Evolutionary conservation across 2,888 invertebrate species (phyloP).

Genomic region (Caenorhabditis zanzibari): DNA sequence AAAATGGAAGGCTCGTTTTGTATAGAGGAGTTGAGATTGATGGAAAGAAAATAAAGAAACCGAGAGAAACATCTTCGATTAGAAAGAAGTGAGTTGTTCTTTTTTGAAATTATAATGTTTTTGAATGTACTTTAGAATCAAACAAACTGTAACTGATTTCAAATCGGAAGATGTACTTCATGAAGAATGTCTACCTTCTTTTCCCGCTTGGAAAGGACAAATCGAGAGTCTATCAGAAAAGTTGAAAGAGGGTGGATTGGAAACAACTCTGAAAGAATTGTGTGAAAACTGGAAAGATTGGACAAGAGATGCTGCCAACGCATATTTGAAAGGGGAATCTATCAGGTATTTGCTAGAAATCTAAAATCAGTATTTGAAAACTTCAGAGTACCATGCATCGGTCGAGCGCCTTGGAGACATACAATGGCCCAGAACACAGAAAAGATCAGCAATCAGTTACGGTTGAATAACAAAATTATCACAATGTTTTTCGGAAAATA

Average conservation of each 20-base stretch:
- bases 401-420: constrained; percentile 38
- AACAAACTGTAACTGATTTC: not conserved
- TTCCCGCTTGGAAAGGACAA: constrained; percentile 64
- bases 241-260: constrained; percentile 30
- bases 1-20: constrained; percentile 47
- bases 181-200: constrained; percentile 61
- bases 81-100: constrained; percentile 11
- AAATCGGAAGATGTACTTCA: constrained; percentile 31
- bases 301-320: constrained; percentile 44
- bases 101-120: not conserved
- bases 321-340: constrained; percentile 48
- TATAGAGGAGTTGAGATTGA: constrained; percentile 51
- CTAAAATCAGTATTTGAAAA: not conserved
- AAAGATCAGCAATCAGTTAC: constrained; percentile 59
- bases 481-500: constrained; percentile 61
- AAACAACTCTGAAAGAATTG: constrained; percentile 42
- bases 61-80: constrained; percentile 26
- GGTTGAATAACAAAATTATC: constrained; percentile 59
- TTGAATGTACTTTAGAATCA: constrained; percentile 1
- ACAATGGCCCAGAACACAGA: constrained; percentile 36
- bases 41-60: constrained; percentile 51
- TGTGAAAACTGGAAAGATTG: constrained; percentile 57
- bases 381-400: constrained; percentile 16
- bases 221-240: constrained; percentile 45
- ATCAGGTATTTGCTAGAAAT: not conserved